phyloP scores from a whole-genome alignment of 1,140 invertebrate species.

The Heliconius hermathena region DNA sequence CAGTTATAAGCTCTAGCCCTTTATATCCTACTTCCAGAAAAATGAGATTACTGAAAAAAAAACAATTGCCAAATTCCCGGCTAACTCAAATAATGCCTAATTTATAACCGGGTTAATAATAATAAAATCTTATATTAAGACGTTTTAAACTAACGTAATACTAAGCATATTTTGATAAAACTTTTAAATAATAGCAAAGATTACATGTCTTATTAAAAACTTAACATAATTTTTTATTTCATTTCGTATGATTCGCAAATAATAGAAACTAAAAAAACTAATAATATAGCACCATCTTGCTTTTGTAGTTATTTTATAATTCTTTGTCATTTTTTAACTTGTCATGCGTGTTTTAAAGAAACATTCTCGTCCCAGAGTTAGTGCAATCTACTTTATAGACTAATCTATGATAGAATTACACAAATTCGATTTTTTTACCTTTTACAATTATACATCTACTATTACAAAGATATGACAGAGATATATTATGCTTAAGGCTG shows the following conservation, averaged over 20 bases:
- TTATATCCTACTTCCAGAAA: conserved; percentile 57
- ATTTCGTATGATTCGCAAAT: conserved; percentile 38
- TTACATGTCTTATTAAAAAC: conserved; percentile 31
- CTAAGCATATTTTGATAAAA: conserved; percentile 4
- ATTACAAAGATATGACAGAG: conserved; percentile 37
- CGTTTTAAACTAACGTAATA: conserved; percentile 1
- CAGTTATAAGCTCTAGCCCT: conserved; percentile 57
- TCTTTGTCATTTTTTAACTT: conserved; percentile 19
- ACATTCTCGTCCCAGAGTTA: neutral
- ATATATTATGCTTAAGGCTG: conserved; percentile 28
- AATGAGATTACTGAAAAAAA: conserved; percentile 67
- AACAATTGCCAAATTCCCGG: conserved; percentile 63
- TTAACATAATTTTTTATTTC: conserved; percentile 33
- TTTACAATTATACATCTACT: conserved; percentile 26
- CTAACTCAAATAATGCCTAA: conserved; percentile 31
- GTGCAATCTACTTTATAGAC: conserved; percentile 20
- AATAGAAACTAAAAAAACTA: conserved; percentile 36
- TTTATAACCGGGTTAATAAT: conserved; percentile 24
- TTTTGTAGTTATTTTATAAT: conserved; percentile 20
- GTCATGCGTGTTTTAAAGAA: conserved; percentile 11
- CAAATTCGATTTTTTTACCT: conserved; percentile 27
- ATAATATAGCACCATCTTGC: conserved; percentile 41
- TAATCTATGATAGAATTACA: conserved; percentile 18
- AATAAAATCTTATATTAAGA: conserved; percentile 25
- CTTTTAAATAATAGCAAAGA: conserved; percentile 24